Evolutionary conservation across 2,797 vertebrate genomes (phyloP), one percentile per base, ranked within the genome.

Genomic region (Miichthys miiuy): DNA sequence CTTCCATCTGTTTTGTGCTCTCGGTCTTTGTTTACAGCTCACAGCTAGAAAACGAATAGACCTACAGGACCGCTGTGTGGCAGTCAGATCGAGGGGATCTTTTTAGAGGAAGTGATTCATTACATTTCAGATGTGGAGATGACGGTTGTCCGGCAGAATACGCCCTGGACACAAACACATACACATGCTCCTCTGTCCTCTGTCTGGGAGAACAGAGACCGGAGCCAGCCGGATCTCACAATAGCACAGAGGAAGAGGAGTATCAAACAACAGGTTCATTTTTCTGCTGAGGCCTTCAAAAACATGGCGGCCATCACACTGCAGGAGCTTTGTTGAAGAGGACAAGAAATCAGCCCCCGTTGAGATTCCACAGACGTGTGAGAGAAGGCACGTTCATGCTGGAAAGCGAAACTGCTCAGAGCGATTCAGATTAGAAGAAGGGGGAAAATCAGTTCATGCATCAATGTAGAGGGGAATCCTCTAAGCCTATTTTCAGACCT

Each of bases 311-410:
- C 55, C 70, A 62, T 46, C 56, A 44, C 80, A 92, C 87, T 93
- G 85, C 79, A 52, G 83, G 87, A 76, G 78, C 91, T 93, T 93
- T 93, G 91, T 91, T 86, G 80, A 80, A 61, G 74, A 75, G 87
- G 88, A 69, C 68, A 80, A 83, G 79, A 67, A 56, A 72, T 88
- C 80, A 72, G 77, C 88, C 88, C 93, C 87, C 92, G 72, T 70
- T 62, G 79, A 93, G 89, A 95, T 94, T 95, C 93, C 90, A 88
- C 57, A 68, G 86, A 75, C 87, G 92, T 90, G 87, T 86, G 87
- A 90, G 73, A 84, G 57, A 68, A 68, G 68, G 58, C 77, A 54
- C 17, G 65, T 70, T 85, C 38, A 73, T 10, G 50, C 16, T 18
- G 21, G 66, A 48, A 83, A 67, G 80, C 55, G 38, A 81, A 82